Percentiles rank a stretch among this genome's conserved stretches.
phyloP scores from a whole-genome alignment of 2,113 vertebrate species.

The Eubucco bourcierii region DNA sequence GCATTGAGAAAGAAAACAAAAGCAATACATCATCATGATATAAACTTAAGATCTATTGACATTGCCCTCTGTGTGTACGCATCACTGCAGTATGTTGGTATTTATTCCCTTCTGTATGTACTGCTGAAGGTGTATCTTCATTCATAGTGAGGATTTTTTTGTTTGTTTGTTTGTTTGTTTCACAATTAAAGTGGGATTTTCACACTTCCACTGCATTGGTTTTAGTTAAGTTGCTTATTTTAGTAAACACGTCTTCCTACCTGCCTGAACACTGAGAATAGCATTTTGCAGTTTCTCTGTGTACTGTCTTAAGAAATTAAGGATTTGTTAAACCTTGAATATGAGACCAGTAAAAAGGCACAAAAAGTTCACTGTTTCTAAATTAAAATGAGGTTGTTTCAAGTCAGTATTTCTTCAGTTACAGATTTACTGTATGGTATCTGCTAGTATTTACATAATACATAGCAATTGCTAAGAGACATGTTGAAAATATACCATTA shows the following conservation, averaged over 20 bases:
- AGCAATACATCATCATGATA: background rate
- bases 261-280: background rate
- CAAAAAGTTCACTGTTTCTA: conserved; percentile 41
- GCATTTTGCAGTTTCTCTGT: conserved; percentile 38
- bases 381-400: conserved; percentile 58
- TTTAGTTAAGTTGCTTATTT: conserved; percentile 60
- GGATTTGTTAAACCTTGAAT: conserved; percentile 13
- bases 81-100: background rate
- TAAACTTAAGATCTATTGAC: background rate
- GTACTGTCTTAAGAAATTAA: conserved; percentile 25
- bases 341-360: conserved; percentile 10
- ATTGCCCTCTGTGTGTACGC: background rate
- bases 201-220: conserved; percentile 26
- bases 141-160: background rate
- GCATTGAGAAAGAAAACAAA: background rate
- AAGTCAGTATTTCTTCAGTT: conserved; percentile 42
- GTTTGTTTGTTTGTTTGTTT: background rate
- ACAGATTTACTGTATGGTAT: conserved; percentile 61
- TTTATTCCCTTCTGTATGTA: background rate
- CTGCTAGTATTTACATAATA: conserved; percentile 60
- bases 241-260: conserved; percentile 55
- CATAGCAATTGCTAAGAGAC: conserved; percentile 61
- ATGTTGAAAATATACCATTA: conserved; percentile 56
- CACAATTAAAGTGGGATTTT: conserved; percentile 65
- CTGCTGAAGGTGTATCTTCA: background rate